These are phyloP conservation scores for Megaustenia siamemsis DNA, from an alignment of 2,888 invertebrate species.

Conservation along the genomic window DNA sequence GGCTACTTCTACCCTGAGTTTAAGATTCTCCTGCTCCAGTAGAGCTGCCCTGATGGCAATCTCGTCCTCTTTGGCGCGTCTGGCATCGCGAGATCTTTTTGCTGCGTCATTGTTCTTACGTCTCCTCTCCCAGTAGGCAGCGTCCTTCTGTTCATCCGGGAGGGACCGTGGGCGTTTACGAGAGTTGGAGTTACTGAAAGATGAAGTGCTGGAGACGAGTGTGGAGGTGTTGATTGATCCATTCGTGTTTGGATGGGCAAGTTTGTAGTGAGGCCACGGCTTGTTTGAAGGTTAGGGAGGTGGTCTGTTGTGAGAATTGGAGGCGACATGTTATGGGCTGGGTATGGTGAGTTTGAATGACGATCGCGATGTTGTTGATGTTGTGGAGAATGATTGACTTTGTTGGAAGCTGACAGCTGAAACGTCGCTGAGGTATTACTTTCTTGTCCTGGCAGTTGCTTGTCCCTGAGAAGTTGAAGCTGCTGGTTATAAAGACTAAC, in stretches of 20 bases:
- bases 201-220: slow-evolving; percentile 32
- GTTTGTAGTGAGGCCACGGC: background rate
- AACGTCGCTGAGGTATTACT: slow-evolving; percentile 55
- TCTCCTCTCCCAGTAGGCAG: slow-evolving; percentile 91
- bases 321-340: slow-evolving; percentile 62
- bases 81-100: slow-evolving; percentile 93
- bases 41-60: slow-evolving; percentile 92
- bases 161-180: slow-evolving; percentile 47
- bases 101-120: slow-evolving; percentile 96
- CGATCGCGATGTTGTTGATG: slow-evolving; percentile 47
- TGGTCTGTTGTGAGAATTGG: slow-evolving; percentile 59
- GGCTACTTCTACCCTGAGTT: slow-evolving; percentile 86
- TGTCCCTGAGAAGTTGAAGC: slow-evolving; percentile 65
- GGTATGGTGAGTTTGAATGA: slow-evolving; percentile 41
- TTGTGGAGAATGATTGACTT: slow-evolving; percentile 46
- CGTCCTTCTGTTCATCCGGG: slow-evolving; percentile 84
- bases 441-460: slow-evolving; percentile 55
- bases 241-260: slow-evolving; percentile 24
- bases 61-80: slow-evolving; percentile 94
- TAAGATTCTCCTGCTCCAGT: slow-evolving; percentile 92
- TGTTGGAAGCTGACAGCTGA: slow-evolving; percentile 37
- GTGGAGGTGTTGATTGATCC: background rate
- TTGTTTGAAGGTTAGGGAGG: slow-evolving; percentile 5
- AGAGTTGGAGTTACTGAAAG: slow-evolving; percentile 16
- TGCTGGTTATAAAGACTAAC: slow-evolving; percentile 74